Percentiles rank a stretch among this genome's conserved stretches.
Evolutionary conservation across 2,797 vertebrate genomes (phyloP).

Genomic region (Erpetoichthys calabaricus): DNA sequence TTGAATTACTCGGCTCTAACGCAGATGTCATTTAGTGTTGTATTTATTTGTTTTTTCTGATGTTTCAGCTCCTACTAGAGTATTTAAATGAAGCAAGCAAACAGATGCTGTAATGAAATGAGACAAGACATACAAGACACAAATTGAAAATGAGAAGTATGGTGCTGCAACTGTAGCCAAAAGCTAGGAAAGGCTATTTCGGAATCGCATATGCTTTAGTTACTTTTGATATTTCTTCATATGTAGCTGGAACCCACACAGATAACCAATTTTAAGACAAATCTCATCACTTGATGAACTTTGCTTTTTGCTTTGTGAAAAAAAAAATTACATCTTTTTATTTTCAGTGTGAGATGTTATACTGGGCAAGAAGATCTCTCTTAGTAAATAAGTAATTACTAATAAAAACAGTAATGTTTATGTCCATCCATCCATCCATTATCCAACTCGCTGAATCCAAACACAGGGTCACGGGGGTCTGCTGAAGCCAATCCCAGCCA

Average conservation of each 20-base stretch:
- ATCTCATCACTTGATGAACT: too few species aligned
- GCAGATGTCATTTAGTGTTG: not conserved
- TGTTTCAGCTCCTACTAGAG: constrained; percentile 8
- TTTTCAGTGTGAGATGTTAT: too few species aligned
- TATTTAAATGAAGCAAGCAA: constrained; percentile 11
- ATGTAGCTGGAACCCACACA: constrained; percentile 27
- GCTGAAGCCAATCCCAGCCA: too few species aligned
- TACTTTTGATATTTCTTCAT: constrained; percentile 29
- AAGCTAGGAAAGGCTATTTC: constrained; percentile 33
- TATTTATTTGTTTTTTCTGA: constrained; percentile 1
- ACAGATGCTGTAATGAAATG: constrained; percentile 12
- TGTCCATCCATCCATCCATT: too few species aligned
- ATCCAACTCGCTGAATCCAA: too few species aligned
- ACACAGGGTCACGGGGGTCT: too few species aligned
- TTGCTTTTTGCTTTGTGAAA: too few species aligned
- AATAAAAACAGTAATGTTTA: too few species aligned
- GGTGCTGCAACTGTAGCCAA: constrained; percentile 21
- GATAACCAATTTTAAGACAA: constrained; percentile 16
- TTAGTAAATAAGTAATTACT: too few species aligned
- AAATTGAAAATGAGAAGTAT: constrained; percentile 4
- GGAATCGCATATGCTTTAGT: constrained; percentile 16
- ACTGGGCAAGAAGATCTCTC: too few species aligned
- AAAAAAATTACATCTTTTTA: too few species aligned
- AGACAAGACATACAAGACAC: constrained; percentile 16
- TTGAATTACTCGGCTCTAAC: constrained; percentile 1